These are phyloP conservation scores for Poecilia latipinna DNA, from an alignment of 2,113 vertebrate genomes.

Conservation along the genomic window DNA sequence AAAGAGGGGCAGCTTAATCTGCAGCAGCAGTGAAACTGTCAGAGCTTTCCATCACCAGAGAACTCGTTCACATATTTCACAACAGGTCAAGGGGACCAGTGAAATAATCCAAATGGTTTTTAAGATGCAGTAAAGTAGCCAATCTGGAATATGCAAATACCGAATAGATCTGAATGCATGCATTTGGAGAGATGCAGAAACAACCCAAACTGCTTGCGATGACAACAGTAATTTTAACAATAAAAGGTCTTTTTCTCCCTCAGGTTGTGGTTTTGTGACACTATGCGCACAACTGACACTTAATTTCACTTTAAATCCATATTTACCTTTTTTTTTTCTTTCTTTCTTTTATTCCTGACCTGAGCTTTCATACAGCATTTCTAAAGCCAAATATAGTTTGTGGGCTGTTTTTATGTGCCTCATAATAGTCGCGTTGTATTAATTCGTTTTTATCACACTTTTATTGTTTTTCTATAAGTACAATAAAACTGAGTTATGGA, in stretches of 20 bases:
- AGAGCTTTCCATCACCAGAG: constrained; percentile 3
- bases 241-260: background rate
- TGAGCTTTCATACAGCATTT: background rate
- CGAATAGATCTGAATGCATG: background rate
- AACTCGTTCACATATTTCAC: background rate
- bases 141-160: background rate
- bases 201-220: constrained; percentile 2
- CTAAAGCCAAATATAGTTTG: background rate
- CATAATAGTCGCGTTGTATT: background rate
- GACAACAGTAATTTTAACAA: background rate
- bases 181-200: background rate
- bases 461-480: background rate
- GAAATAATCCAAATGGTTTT: background rate
- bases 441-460: background rate
- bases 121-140: background rate
- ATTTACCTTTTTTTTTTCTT: background rate
- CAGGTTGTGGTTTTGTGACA: background rate
- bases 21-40: constrained; percentile 17
- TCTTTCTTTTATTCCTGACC: background rate
- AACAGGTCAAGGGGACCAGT: background rate
- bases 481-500: constrained; percentile 16
- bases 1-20: constrained; percentile 18
- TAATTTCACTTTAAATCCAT: background rate
- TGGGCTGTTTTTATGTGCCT: background rate
- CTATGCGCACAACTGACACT: background rate